Evolutionary conservation across 2,113 vertebrate genomes (phyloP).

Genomic region (Varanus salvator): DNA sequence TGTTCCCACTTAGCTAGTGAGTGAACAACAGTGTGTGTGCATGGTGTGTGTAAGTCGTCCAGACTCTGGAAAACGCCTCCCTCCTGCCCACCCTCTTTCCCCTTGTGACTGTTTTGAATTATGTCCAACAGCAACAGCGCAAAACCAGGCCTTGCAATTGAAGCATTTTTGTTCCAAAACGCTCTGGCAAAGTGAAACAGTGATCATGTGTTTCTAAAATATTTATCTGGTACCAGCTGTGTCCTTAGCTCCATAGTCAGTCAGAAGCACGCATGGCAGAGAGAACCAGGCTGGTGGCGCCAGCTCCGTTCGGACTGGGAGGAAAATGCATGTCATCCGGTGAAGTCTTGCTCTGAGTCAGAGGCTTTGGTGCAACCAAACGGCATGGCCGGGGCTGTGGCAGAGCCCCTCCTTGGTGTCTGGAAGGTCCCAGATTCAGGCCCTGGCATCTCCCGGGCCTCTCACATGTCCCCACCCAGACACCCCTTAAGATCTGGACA

Average conservation of each 20-base stretch:
- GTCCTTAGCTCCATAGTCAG: not conserved
- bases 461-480: too few species aligned
- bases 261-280: not conserved
- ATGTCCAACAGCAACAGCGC: not conserved
- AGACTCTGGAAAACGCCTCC: not conserved
- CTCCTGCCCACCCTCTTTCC: too few species aligned
- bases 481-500: too few species aligned
- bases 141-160: not conserved
- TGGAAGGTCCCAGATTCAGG: too few species aligned
- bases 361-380: not conserved
- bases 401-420: too few species aligned
- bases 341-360: not conserved
- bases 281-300: not conserved
- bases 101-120: not conserved
- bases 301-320: not conserved
- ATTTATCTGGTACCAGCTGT: not conserved
- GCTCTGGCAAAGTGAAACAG: not conserved
- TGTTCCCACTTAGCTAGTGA: not conserved
- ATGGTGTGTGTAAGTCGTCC: not conserved
- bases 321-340: not conserved
- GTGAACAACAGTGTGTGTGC: not conserved
- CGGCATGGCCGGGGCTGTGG: too few species aligned
- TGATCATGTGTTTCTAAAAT: fast-evolving
- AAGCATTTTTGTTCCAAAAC: not conserved
- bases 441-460: too few species aligned